phyloP scores from a whole-genome alignment of 2,888 invertebrate species.

The Clunio marinus region DNA sequence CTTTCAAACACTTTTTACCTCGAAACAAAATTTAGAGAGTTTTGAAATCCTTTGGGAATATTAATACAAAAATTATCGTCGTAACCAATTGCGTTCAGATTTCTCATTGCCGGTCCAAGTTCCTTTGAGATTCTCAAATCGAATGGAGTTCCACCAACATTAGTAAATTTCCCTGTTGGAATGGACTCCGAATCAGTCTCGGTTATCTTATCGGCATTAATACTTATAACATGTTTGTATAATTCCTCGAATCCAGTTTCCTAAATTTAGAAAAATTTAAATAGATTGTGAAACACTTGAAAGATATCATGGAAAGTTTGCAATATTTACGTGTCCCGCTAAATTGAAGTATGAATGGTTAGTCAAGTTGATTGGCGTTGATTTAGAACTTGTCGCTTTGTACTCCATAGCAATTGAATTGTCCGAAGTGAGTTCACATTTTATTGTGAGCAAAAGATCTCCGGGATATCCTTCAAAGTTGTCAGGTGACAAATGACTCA shows the following conservation, averaged over 20 bases:
- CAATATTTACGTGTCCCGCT: slow-evolving; percentile 65
- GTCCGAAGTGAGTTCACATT: slow-evolving; percentile 66
- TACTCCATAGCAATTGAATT: slow-evolving; percentile 73
- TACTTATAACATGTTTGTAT: slow-evolving; percentile 64
- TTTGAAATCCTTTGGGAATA: slow-evolving; percentile 53
- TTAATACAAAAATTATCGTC: slow-evolving; percentile 78
- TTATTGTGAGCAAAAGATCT: slow-evolving; percentile 64
- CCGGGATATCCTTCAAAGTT: slow-evolving; percentile 90
- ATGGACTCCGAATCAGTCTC: slow-evolving; percentile 65
- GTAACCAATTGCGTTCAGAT: slow-evolving; percentile 67
- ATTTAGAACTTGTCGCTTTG: slow-evolving; percentile 68
- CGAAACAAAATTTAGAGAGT: slow-evolving; percentile 60
- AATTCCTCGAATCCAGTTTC: slow-evolving; percentile 59
- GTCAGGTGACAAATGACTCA: slow-evolving; percentile 72
- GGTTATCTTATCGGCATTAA: slow-evolving; percentile 74
- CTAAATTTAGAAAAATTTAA: slow-evolving; percentile 48
- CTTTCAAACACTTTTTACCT: slow-evolving; percentile 49
- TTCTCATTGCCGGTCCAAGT: slow-evolving; percentile 63
- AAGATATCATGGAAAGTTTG: neutral
- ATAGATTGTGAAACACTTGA: neutral
- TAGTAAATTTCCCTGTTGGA: slow-evolving; percentile 66
- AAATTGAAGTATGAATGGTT: slow-evolving; percentile 90
- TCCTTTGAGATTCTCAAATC: slow-evolving; percentile 67
- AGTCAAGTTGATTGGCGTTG: slow-evolving; percentile 81
- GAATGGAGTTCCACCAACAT: slow-evolving; percentile 66